Evolutionary conservation across 2,888 invertebrate species (phyloP).

Genomic region (Nasonovia ribisnigri): DNA sequence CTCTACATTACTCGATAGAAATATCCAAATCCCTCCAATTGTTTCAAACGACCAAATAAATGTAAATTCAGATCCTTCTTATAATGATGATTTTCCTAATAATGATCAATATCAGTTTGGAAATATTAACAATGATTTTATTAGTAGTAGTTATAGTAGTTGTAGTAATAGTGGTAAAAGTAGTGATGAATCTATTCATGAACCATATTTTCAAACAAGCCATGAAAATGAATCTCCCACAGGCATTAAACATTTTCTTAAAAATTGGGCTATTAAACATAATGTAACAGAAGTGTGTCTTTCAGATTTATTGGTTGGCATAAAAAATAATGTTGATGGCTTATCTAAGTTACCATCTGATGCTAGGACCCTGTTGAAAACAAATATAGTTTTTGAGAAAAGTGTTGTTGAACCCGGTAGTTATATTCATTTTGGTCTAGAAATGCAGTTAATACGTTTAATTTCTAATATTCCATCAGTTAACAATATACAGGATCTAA

Average conservation of each 20-base stretch:
- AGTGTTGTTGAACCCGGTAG: constrained; percentile 40
- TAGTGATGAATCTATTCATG: not conserved
- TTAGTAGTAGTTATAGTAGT: not conserved
- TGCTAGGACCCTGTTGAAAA: constrained; percentile 54
- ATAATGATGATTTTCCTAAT: not conserved
- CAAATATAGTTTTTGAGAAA: constrained; percentile 23
- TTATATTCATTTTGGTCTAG: constrained; percentile 39
- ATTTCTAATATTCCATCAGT: not conserved
- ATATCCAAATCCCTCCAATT: too few species aligned
- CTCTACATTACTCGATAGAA: not conserved
- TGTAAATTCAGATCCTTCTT: not conserved
- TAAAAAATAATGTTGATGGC: constrained; percentile 42
- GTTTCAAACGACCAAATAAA: too few species aligned
- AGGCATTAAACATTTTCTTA: constrained; percentile 43
- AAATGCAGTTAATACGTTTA: constrained; percentile 5
- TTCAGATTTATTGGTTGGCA: constrained; percentile 54
- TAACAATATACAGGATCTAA: constrained; percentile 2
- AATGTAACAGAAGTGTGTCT: constrained; percentile 42
- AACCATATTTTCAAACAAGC: not conserved
- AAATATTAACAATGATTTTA: constrained; percentile 18
- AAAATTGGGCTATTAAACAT: constrained; percentile 59
- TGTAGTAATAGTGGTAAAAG: not conserved
- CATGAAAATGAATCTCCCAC: constrained; percentile 35
- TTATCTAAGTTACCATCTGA: constrained; percentile 50
- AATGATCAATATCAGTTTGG: not conserved